Percentiles rank a stretch among this genome's conserved stretches.
These are phyloP conservation scores for Chiloscyllium plagiosum DNA, from an alignment of 2,113 vertebrate genomes.

Conservation along the genomic window DNA sequence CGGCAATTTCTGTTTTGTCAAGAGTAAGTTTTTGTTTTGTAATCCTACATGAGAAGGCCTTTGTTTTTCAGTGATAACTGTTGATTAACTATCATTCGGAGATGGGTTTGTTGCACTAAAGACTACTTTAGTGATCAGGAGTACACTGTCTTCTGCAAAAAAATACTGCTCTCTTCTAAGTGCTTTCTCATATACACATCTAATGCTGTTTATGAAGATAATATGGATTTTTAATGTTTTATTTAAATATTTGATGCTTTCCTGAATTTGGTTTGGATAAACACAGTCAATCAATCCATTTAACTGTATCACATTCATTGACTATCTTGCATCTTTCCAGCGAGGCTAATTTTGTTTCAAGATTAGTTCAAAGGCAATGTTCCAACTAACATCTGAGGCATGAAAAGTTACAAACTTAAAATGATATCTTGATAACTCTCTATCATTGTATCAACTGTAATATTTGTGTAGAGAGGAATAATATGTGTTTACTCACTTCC, in stretches of 20 bases:
- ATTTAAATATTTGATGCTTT: constrained; percentile 21
- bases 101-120: not conserved
- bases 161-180: not conserved
- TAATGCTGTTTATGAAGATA: not conserved
- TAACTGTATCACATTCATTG: not conserved
- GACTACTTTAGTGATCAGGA: not conserved
- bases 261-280: not conserved
- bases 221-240: constrained; percentile 27
- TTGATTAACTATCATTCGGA: not conserved
- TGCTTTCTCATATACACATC: constrained; percentile 7
- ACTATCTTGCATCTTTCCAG: not conserved
- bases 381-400: not conserved
- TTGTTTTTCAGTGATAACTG: not conserved
- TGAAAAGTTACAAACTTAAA: not conserved
- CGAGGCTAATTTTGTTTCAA: not conserved
- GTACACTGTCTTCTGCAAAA: not conserved
- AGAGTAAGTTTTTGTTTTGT: not conserved
- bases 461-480: not conserved
- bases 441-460: not conserved
- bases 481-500: not conserved
- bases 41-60: not conserved
- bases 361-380: not conserved
- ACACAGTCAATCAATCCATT: constrained; percentile 20
- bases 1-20: not conserved
- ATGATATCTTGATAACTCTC: not conserved